A percentile compares a stretch with the other conserved stretches of the same genome.
phyloP scores from a whole-genome alignment of 1,140 invertebrate genomes.

The Drosophila tsacasi region DNA sequence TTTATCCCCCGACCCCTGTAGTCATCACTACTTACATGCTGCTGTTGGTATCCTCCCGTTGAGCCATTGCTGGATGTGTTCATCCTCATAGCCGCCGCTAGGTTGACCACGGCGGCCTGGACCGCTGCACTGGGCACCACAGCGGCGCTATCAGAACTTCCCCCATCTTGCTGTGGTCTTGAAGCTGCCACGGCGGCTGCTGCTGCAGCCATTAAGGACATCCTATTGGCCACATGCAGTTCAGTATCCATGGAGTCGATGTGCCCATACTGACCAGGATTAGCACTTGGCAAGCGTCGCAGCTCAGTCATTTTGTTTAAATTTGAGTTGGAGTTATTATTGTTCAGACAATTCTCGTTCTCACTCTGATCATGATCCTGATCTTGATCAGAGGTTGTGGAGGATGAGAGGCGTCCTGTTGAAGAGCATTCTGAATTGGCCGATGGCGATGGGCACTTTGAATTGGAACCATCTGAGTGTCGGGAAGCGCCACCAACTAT shows the following conservation, averaged over 20 bases:
- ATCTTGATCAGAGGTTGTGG: constrained; percentile 90
- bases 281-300: constrained; percentile 69
- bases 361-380: constrained; percentile 85
- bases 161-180: constrained; percentile 85
- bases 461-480: constrained; percentile 85
- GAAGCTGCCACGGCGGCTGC: constrained; percentile 88
- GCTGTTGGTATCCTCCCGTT: constrained; percentile 32
- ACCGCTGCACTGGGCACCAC: constrained; percentile 86
- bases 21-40: constrained; percentile 28
- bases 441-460: constrained; percentile 91
- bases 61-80: constrained; percentile 76
- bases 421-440: constrained; percentile 93
- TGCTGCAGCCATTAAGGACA: constrained; percentile 91
- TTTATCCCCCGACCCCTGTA: background rate
- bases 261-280: constrained; percentile 87
- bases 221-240: constrained; percentile 89
- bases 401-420: constrained; percentile 91
- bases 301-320: constrained; percentile 64
- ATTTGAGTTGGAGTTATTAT: constrained; percentile 56
- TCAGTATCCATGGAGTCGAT: constrained; percentile 87
- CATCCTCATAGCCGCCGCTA: constrained; percentile 93
- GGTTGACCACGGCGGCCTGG: constrained; percentile 91
- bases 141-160: constrained; percentile 74
- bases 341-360: constrained; percentile 84
- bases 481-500: constrained; percentile 16